Percentiles rank a stretch among this genome's conserved stretches.
These are phyloP conservation scores for Acipenser ruthenus DNA, from an alignment of 2,797 vertebrate species.

Conservation along the genomic window DNA sequence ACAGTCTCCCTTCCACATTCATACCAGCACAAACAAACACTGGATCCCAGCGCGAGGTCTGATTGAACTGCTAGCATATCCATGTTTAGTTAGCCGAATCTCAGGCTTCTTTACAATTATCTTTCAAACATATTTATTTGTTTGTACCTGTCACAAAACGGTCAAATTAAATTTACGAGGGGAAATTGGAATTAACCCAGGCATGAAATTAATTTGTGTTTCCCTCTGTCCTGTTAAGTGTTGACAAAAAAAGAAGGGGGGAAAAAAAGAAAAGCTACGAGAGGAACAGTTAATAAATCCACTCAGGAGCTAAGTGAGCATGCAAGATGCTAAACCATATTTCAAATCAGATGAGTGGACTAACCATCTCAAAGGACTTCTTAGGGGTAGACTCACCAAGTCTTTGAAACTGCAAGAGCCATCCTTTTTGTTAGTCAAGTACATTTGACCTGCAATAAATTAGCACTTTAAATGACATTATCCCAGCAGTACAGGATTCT, in stretches of 20 bases:
- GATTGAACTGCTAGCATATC: no score
- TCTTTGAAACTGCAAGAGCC: no score
- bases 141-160: conserved; percentile 17
- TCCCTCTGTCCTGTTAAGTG: conserved; percentile 14
- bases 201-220: conserved; percentile 32
- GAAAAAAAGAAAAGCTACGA: no score
- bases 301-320: neutral
- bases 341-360: no score
- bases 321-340: neutral
- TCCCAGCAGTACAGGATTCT: no score
- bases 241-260: conserved; percentile 1
- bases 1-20: neutral
- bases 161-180: conserved; percentile 26
- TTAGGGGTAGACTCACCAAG: no score
- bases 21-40: no score
- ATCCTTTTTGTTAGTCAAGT: no score
- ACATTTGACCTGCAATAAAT: no score
- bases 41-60: no score
- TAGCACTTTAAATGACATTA: no score
- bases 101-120: neutral
- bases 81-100: neutral
- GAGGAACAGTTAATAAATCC: neutral
- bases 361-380: no score
- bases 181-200: conserved; percentile 29
- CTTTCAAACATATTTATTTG: neutral